Conservation (phyloP, 2,113 vertebrate genomes). For the Gambusia affinis region DNA sequence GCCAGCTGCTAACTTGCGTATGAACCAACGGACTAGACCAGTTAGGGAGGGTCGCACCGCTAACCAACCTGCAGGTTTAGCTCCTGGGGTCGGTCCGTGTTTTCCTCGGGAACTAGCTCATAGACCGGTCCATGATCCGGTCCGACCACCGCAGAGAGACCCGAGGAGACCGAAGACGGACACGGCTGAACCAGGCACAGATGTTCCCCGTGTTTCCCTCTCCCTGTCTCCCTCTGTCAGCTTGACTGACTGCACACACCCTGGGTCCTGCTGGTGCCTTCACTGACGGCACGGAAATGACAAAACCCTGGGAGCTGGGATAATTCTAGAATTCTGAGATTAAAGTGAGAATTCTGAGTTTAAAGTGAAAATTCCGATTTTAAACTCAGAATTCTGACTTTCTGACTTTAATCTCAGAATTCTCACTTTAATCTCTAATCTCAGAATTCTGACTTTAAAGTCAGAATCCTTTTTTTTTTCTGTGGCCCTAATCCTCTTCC, state of each 20-base stretch:
- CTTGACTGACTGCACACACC: slow-evolving; percentile 67
- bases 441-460: too few relatives aligned
- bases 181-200: slow-evolving; percentile 34
- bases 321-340: too few relatives aligned
- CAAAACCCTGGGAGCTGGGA: background rate
- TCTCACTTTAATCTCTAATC: too few relatives aligned
- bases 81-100: slow-evolving; percentile 38
- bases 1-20: slow-evolving; percentile 10
- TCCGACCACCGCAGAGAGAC: slow-evolving; percentile 35
- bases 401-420: too few relatives aligned
- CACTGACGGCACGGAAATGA: slow-evolving; percentile 50
- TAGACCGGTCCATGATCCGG: slow-evolving; percentile 69
- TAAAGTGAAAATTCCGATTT: too few relatives aligned
- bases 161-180: slow-evolving; percentile 58
- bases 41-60: slow-evolving; percentile 33
- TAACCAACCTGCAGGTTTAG: slow-evolving; percentile 72
- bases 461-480: too few relatives aligned
- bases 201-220: slow-evolving; percentile 55
- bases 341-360: too few relatives aligned
- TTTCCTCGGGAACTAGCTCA: slow-evolving; percentile 66
- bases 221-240: slow-evolving; percentile 27
- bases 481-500: too few relatives aligned
- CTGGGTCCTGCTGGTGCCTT: slow-evolving; percentile 65
- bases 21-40: slow-evolving; percentile 29
- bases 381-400: too few relatives aligned